Evolutionary conservation across 2,888 invertebrate species (phyloP), one percentile per base, ranked within the genome.

Genomic region (Zaprionus lineosus): DNA sequence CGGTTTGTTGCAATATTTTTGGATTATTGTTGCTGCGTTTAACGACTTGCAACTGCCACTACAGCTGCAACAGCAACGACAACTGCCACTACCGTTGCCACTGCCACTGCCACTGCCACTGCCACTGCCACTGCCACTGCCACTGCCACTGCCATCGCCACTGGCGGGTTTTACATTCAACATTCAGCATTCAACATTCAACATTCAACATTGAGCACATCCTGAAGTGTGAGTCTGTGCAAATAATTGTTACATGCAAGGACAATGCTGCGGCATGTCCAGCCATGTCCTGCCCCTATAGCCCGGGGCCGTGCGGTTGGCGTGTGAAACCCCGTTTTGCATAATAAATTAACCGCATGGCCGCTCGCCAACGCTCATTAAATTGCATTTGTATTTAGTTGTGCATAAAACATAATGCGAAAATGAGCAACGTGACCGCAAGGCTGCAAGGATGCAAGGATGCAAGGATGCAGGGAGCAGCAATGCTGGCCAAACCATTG

Each of bases 301-400:
- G 8, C 29, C 12, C 8, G 14, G 12, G 14, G n/a, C 29, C 7
- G 14, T 39, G 8, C 37, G 15, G 8, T 12, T 37, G 16, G 29
- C 12, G 24, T 24, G 24, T 24, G 24, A 61, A 63, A 18, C 53
- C 55, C 34, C 55, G 79, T 65, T 79, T 75, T 83, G 84, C 79
- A 81, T 81, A 81, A 81, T 85, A 85, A 72, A 84, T 85, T 72
- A 75, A 81, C 72, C 84, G 48, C 86, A 67, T 72, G 69, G 59
- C 61, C 72, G 79, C 68, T 55, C 58, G 51, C 63, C 58, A 37
- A 48, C 63, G 83, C 84, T 85, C 81, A 81, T 85, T 81, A 81
- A 79, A 79, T 66, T 69, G 52, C 84, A 81, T 81, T 85, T 85
- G 84, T 79, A 85, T 83, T 81, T 81, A 81, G 84, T 72, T 79